A percentile compares a stretch with the other conserved stretches of the same genome.
Conservation (phyloP, 2,113 vertebrate species). For the Mormyrus iriodes region DNA sequence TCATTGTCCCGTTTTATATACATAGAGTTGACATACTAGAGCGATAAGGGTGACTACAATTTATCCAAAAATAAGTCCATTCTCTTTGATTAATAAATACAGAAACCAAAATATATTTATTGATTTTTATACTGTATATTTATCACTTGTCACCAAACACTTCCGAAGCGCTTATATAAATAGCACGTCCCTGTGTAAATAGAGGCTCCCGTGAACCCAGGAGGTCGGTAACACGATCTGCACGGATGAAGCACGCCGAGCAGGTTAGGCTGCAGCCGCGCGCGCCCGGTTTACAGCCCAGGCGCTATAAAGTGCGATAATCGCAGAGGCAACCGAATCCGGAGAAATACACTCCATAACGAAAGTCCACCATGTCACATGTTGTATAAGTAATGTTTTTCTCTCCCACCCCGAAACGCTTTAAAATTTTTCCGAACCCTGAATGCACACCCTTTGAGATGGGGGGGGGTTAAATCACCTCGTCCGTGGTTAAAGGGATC, state of each 20-base stretch:
- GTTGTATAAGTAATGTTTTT: conserved; percentile 13
- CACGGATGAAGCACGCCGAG: neutral
- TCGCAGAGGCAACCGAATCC: conserved; percentile 32
- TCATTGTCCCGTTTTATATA: neutral
- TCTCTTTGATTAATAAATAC: neutral
- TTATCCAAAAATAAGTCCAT: neutral
- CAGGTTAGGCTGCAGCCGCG: neutral
- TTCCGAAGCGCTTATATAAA: neutral
- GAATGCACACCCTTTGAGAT: neutral
- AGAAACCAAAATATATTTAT: neutral
- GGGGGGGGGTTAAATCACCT: neutral
- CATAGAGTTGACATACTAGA: neutral
- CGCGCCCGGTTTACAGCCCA: conserved; percentile 25
- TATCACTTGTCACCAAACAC: neutral
- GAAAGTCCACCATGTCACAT: conserved; percentile 37
- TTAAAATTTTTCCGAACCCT: neutral
- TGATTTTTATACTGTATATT: neutral
- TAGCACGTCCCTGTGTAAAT: conserved; percentile 50
- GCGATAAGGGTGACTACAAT: neutral
- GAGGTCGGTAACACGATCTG: conserved; percentile 49
- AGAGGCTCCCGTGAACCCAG: conserved; percentile 45
- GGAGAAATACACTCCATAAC: conserved; percentile 29
- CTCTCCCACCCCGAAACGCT: neutral
- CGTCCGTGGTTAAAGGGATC: neutral
- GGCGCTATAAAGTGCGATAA: conserved; percentile 31